Base-by-base conservation (phyloP, 2,113 vertebrate species). In the Motacilla tschutschensis region DNA sequence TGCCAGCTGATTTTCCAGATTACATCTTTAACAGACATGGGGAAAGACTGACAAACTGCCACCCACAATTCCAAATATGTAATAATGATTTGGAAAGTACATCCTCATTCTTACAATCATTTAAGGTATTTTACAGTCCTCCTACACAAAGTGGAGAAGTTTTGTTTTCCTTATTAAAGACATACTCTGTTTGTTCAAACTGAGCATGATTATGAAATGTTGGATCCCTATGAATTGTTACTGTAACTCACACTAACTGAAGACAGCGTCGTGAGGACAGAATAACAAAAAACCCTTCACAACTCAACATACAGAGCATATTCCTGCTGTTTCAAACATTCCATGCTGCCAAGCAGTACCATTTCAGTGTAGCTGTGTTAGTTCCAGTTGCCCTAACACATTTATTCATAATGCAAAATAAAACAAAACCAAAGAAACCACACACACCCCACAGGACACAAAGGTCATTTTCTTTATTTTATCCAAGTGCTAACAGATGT, bases 401-500 rank as follows among this genome's bases (percentile, higher is more conserved):
- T 79, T 89, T 87, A 77, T 55, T 73, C 57, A 58, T 55, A 80
- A 80, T 6, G 25, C 17, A 87, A 89, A 89, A 74, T 67, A 38
- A 82, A 93, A 81, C 71, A 81, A 81, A 76, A 33, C 31, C 50
- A 64, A 85, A 91, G 59, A 75, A 83, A 86, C 79, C 3, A 0
- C 72, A 69, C 6, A 26, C 31, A 51, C 10, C 62, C 60, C 64
- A 58, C 19, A 62, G 59, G 54, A 90, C n/a, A 81, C 26, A 38
- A 64, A 90, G 63, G 79, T 48, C 40, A 51, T 85, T 90, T 88
- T 75, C 78, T 70, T 70, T 18, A 70, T 90, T 89, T 81, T 47
- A 69, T 69, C 47, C 20, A 69, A 91, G 40, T 72, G 54, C 62
- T 86, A 95, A 65, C 92, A 93, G 75, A 90, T 86, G 87, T 69